Conservation (phyloP, 2,888 invertebrate species). For the Notodonta dromedarius region DNA sequence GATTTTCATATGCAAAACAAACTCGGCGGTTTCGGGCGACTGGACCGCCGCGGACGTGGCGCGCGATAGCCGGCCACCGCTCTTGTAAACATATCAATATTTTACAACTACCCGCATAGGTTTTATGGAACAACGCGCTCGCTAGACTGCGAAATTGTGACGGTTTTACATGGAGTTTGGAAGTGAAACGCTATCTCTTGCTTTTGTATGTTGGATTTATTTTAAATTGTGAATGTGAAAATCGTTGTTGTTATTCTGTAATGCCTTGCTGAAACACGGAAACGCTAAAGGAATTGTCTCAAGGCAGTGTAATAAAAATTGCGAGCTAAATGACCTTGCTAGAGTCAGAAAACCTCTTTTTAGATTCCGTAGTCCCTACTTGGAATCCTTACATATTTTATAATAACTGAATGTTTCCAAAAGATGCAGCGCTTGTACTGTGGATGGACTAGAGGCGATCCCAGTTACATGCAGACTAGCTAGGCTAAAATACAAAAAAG, state of each 20-base stretch:
- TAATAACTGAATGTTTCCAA: no score
- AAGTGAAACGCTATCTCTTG: background rate
- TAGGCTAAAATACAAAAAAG: no score
- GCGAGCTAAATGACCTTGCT: no score
- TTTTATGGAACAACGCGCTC: constrained; percentile 15
- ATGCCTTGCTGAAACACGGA: background rate
- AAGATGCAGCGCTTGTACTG: no score
- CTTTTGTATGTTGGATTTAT: background rate
- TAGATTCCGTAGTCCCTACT: no score
- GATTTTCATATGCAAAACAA: constrained; percentile 46
- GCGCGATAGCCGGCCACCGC: constrained; percentile 36
- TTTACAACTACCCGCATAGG: constrained; percentile 33
- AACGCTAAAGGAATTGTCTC: no score
- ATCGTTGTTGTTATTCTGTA: background rate
- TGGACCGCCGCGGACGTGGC: constrained; percentile 15
- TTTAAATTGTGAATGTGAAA: background rate
- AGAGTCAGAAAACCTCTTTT: no score
- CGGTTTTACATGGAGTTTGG: background rate
- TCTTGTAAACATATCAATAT: constrained; percentile 46
- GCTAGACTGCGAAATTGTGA: constrained; percentile 1
- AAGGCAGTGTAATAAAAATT: no score
- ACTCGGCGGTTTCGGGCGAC: constrained; percentile 20
- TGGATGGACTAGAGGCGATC: no score
- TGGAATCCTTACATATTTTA: no score
- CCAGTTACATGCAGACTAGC: no score